Conservation (phyloP, 2,113 vertebrate species). For the Formicarius rufipectus region DNA sequence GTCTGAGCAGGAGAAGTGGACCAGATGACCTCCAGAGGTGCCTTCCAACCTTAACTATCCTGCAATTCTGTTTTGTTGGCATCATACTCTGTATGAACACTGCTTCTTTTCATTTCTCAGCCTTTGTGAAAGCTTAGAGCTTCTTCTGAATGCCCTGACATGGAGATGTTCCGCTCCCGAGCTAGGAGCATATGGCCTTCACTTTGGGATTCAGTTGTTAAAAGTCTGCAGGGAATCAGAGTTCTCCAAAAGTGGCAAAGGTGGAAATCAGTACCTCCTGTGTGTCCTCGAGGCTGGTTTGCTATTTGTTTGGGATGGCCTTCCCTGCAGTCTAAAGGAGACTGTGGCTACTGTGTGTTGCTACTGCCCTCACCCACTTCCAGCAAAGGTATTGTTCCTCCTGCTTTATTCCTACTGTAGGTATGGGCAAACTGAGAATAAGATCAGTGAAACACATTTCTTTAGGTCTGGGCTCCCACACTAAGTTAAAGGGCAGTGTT, state of each 20-base stretch:
- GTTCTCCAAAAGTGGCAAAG: not conserved
- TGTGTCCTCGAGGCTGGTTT: not conserved
- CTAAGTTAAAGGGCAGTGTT: not conserved
- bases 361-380: not conserved
- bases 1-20: not conserved
- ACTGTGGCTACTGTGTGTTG: not conserved
- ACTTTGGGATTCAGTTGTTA: not conserved
- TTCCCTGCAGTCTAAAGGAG: not conserved
- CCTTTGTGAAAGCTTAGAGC: not conserved
- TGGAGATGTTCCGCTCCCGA: not conserved
- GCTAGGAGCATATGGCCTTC: not conserved
- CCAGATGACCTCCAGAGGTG: not conserved
- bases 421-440: not conserved
- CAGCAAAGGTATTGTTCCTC: rapidly evolving
- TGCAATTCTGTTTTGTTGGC: not conserved
- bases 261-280: not conserved
- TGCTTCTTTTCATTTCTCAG: not conserved
- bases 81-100: not conserved
- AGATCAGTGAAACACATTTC: not conserved
- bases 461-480: not conserved
- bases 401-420: not conserved
- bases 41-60: not conserved
- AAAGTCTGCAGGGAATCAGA: not conserved
- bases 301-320: not conserved
- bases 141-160: not conserved